A percentile compares a stretch with the other conserved stretches of the same genome.
Evolutionary conservation across 1,140 invertebrate species (phyloP).

Genomic region (Pachypeltis micranthus): DNA sequence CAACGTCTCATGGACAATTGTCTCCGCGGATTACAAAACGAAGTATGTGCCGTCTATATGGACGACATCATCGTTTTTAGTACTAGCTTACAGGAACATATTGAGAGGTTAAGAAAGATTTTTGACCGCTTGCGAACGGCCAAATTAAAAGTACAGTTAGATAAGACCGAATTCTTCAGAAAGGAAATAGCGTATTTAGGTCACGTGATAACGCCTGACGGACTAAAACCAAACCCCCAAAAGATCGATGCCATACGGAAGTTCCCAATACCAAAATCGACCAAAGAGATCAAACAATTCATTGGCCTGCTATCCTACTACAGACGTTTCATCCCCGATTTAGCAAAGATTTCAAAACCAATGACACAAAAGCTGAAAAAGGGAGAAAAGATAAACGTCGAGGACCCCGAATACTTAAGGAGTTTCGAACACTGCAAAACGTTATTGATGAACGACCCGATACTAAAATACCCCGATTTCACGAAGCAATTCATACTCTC

Average conservation of each 20-base stretch:
- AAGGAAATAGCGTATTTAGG: constrained; percentile 31
- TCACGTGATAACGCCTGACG: constrained; percentile 29
- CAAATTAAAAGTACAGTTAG: constrained; percentile 26
- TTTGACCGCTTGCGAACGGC: constrained; percentile 21
- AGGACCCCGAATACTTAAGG: constrained; percentile 7
- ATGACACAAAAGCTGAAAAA: constrained; percentile 30
- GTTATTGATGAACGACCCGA: too few relatives aligned
- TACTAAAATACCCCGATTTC: too few relatives aligned
- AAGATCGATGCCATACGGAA: constrained; percentile 29
- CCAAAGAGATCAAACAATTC: constrained; percentile 31
- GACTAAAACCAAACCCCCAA: constrained; percentile 30
- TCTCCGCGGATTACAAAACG: constrained; percentile 1
- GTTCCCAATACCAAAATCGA: constrained; percentile 28
- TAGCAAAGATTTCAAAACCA: constrained; percentile 29
- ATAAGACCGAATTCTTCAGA: constrained; percentile 28
- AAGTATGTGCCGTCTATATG: too few relatives aligned
- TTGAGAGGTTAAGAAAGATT: constrained; percentile 25
- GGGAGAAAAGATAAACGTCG: constrained; percentile 14
- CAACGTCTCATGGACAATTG: constrained; percentile 33
- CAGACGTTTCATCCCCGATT: constrained; percentile 31
- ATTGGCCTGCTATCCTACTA: constrained; percentile 33
- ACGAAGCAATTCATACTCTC: too few relatives aligned
- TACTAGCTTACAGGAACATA: too few relatives aligned
- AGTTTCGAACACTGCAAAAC: too few relatives aligned
- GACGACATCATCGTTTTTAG: too few relatives aligned